Conservation (phyloP, 2,113 vertebrate species). For the Plecotus auritus region DNA sequence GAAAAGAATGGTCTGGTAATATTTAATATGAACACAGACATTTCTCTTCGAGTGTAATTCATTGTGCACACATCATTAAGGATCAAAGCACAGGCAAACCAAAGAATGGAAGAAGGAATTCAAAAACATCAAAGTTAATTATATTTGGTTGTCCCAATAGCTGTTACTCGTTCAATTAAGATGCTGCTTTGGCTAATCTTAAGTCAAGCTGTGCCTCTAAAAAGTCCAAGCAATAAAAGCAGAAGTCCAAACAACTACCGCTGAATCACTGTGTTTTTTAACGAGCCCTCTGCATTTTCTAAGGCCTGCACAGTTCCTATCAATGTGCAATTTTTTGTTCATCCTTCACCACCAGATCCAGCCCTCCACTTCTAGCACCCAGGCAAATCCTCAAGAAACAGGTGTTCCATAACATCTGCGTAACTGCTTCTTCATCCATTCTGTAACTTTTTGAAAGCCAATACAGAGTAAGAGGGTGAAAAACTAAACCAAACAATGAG, state of each 20-base stretch:
- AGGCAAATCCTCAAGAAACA: background rate
- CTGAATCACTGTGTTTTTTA: background rate
- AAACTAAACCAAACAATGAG: background rate
- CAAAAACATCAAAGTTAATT: conserved; percentile 49
- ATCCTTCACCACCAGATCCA: too few species aligned
- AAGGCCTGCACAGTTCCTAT: background rate
- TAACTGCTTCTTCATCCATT: background rate
- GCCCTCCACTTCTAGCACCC: background rate
- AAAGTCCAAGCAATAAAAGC: conserved; percentile 25
- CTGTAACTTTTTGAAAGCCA: background rate
- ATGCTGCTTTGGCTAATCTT: conserved; percentile 15
- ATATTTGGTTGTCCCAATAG: background rate
- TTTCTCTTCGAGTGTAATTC: conserved; percentile 3
- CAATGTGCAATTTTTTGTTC: rapidly evolving
- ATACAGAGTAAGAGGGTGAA: background rate
- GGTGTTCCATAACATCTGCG: background rate
- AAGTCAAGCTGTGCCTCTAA: conserved; percentile 25
- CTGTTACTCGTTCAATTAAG: conserved; percentile 49
- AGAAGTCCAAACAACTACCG: background rate
- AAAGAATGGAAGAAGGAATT: conserved; percentile 10
- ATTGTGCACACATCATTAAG: conserved; percentile 26
- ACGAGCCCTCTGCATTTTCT: background rate
- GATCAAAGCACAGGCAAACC: conserved; percentile 52
- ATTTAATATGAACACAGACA: background rate
- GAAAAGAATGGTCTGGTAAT: conserved; percentile 7